Evolutionary conservation across 2,113 vertebrate genomes (phyloP), one percentile per base, ranked within the genome.

Genomic region (Daubentonia madagascariensis): DNA sequence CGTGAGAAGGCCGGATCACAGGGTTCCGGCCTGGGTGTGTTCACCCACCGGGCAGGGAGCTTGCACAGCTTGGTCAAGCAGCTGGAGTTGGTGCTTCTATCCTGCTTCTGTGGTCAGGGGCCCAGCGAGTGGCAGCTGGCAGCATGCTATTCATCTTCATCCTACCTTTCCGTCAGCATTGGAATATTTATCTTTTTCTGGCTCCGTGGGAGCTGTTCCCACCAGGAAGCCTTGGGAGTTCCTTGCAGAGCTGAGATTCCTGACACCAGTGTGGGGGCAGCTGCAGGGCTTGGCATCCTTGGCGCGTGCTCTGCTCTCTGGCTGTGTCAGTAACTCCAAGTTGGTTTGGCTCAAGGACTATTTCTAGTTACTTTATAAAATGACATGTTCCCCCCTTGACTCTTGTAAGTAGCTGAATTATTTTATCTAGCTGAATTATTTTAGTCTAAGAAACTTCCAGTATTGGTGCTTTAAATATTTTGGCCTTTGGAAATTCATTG

Each of bases 211-310:
- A 57, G 86, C n/a, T 4, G 52, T 14, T n/a, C 7, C 6, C 11
- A 2, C 28, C 61, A 30, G 59, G 76, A 67, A 75, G 35, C 4
- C 32, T 25, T 8, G 0, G 0, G 6, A 2, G 17, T 50, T 75
- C 40, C 57, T 5, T 0, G 23, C 1, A 25, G 18, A 8, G 32
- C 0, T 8, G 13, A 40, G 5, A 5, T 54, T 52, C 76, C n/a
- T 16, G 11, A 30, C 30, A 14, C 7, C 40, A 11, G 30, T 1
- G 63, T 16, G 63, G 13, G 18, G 63, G 9, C 30, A 5, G 25
- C 81, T 1, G 0, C 54, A 0, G 10, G 45, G 45, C 65, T 16
- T 0, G 0, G 8, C 1, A 7, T 8, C n/a, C 45, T 43, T 3
- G 2, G 22, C 1, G 25, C 0, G 40, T 5, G 43, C 16, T 72